Evolutionary conservation across 2,888 invertebrate genomes (phyloP).

Genomic region (Creontiades dilutus): DNA sequence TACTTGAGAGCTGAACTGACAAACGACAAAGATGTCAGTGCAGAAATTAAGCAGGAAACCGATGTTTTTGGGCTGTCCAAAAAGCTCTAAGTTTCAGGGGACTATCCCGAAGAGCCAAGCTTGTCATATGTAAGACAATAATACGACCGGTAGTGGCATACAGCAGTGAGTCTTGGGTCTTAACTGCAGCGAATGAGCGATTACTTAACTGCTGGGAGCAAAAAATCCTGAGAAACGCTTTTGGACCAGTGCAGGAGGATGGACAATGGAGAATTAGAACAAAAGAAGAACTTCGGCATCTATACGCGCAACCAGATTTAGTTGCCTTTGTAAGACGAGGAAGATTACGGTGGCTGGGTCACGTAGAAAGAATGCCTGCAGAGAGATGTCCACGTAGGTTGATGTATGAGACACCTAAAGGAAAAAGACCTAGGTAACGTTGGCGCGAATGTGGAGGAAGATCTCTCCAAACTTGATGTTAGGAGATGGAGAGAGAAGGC

Average conservation of each 20-base stretch:
- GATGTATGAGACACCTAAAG: neutral
- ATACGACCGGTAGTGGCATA: neutral
- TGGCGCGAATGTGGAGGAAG: neutral
- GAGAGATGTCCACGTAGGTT: neutral
- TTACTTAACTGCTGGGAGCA: neutral
- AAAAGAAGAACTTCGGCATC: no score
- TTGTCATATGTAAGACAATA: neutral
- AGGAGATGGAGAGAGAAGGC: neutral
- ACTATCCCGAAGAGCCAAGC: neutral
- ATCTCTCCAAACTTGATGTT: neutral
- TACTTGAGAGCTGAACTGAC: neutral
- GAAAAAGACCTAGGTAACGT: constrained; percentile 7
- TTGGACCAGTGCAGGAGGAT: neutral
- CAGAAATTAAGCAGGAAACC: constrained; percentile 17
- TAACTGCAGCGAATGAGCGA: neutral
- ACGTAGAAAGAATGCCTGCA: neutral
- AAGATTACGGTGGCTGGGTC: neutral
- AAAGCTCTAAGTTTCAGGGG: constrained; percentile 27
- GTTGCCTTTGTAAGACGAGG: neutral
- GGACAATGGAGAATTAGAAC: neutral
- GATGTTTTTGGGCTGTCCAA: constrained; percentile 35
- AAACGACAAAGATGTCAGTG: neutral
- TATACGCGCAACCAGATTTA: no score
- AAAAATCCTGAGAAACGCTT: neutral
- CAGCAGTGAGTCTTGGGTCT: neutral